phyloP scores from a whole-genome alignment of 2,113 vertebrate species.

The Chaetodon auriga region DNA sequence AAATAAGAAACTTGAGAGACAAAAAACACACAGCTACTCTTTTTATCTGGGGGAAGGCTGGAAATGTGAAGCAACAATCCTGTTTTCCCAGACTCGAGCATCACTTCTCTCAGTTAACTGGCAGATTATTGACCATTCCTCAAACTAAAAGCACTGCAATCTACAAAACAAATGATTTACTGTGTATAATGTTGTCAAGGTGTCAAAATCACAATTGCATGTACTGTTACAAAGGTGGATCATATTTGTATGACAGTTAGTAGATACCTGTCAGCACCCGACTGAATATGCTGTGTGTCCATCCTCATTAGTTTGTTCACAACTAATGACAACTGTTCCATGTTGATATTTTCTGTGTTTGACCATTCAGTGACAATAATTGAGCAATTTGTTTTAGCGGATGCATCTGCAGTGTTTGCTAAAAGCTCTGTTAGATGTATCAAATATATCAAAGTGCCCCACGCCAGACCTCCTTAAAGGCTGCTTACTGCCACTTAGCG shows the following conservation, averaged over 20 bases:
- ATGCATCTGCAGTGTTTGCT: background rate
- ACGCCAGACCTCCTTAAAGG: background rate
- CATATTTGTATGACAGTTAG: too few relatives aligned
- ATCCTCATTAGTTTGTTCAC: too few relatives aligned
- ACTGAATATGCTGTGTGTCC: too few relatives aligned
- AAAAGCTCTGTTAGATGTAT: slow-evolving; percentile 1
- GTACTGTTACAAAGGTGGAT: too few relatives aligned
- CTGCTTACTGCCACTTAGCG: background rate
- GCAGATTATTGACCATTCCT: background rate
- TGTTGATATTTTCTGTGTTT: too few relatives aligned
- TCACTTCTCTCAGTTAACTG: background rate
- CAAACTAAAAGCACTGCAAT: background rate
- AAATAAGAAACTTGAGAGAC: background rate
- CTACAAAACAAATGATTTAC: background rate
- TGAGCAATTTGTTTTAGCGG: too few relatives aligned
- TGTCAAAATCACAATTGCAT: too few relatives aligned
- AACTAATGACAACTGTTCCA: too few relatives aligned
- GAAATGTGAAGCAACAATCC: background rate
- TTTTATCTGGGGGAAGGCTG: background rate
- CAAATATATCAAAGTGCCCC: slow-evolving; percentile 6
- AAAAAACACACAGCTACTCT: background rate
- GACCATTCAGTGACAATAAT: too few relatives aligned
- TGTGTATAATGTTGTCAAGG: too few relatives aligned
- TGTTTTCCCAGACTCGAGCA: background rate
- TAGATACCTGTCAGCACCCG: too few relatives aligned